Base-by-base conservation (phyloP, 2,113 vertebrate genomes). In the Hucho hucho region DNA sequence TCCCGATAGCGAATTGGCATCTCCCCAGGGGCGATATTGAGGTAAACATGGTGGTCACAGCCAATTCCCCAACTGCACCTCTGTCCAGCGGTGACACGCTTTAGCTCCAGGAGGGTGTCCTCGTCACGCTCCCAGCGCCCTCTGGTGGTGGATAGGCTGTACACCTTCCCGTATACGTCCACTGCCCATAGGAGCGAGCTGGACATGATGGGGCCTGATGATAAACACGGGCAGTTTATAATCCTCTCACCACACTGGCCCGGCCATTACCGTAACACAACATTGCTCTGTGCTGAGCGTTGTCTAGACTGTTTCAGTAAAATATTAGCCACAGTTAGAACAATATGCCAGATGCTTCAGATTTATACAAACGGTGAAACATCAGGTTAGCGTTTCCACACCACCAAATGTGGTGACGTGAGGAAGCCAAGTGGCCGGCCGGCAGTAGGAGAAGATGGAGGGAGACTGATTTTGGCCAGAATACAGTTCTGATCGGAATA, bases 31-130 rank as follows among this genome's bases (percentile, higher is more conserved):
- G 94, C 92, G 32, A 99, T 89, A 0, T 95, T 95, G 77, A 97
- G 92, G 76, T 98, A 98, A 22, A 98, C 92, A 1, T 94, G 95
- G 69, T 98, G 95, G 80, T 99, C 97, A 0, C 95, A 97, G 58
- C 95, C 97, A 4, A 99, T 93, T 78, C 95, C 98, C 98, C 98
- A 99, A 93, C 96, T 97, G 89, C 95, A 95, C 12, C 90, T 93
- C 3, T 92, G 94, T 72, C 92, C 90, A 0, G 95, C 95, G 0
- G 95, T 93, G 64, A 98, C 88, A 0, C 96, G 89, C 77, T 98
- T 99, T 88, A 99, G 95, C 86, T 98, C 96, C 86, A 98, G 90
- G 58, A 95, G 93, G 0, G 83, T 59, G 65, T 97, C 95, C 67
- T 88, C 94, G 6, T 94, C 95, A 0, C 93, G 93, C 61, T 95